Conservation (phyloP, 2,113 vertebrate species). For the Stegastes partitus region DNA sequence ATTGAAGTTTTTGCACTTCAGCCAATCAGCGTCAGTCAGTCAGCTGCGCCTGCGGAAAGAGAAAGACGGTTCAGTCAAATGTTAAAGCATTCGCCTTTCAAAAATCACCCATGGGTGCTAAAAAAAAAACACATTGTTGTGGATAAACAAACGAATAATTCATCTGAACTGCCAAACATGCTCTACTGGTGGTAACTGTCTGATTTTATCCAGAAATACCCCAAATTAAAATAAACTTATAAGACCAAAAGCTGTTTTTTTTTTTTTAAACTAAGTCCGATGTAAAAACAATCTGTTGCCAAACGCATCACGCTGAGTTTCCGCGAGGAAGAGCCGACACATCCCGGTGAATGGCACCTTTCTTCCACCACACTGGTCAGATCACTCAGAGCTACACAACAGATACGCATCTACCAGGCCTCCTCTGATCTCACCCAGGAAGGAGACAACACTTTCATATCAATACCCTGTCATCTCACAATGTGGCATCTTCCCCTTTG, state of each 20-base stretch:
- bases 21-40: neutral
- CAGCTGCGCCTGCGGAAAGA: neutral
- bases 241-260: neutral
- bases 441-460: conserved; percentile 81
- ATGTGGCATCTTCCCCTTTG: conserved; percentile 81
- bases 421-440: conserved; percentile 79
- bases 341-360: conserved; percentile 45
- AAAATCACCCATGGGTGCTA: too few relatives aligned
- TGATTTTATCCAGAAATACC: neutral
- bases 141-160: too few relatives aligned
- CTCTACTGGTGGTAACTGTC: too few relatives aligned
- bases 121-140: too few relatives aligned
- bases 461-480: conserved; percentile 75
- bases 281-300: neutral
- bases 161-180: too few relatives aligned
- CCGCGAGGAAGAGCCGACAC: conserved; percentile 26
- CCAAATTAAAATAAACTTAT: neutral
- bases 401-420: conserved; percentile 61
- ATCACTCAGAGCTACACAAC: conserved; percentile 69
- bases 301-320: neutral
- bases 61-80: neutral
- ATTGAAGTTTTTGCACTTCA: neutral
- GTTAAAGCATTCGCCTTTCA: too few relatives aligned
- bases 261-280: neutral
- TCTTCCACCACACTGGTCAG: conserved; percentile 75